phyloP scores from a whole-genome alignment of 1,140 invertebrate species.

The Choristoneura fumiferana region DNA sequence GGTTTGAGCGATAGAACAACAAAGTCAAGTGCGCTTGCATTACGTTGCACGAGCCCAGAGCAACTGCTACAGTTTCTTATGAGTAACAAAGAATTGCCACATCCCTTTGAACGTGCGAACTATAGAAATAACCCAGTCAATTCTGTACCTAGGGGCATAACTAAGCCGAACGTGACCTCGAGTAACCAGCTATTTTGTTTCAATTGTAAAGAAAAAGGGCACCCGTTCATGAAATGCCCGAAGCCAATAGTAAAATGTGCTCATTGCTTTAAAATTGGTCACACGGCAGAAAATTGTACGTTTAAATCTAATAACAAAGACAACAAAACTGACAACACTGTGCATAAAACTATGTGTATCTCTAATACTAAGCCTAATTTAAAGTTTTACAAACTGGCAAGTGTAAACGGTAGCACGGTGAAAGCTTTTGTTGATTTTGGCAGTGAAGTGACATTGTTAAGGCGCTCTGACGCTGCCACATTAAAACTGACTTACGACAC shows the following conservation, averaged over 20 bases:
- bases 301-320: background rate
- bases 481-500: slow-evolving; percentile 23
- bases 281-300: background rate
- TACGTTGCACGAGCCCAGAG: background rate
- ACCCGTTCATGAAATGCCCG: background rate
- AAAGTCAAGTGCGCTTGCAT: background rate
- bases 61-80: background rate
- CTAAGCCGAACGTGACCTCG: background rate
- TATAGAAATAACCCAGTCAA: too few species aligned
- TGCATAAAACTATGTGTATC: background rate
- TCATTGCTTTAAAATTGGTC: background rate
- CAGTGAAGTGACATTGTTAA: slow-evolving; percentile 26
- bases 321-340: background rate
- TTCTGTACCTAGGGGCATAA: background rate
- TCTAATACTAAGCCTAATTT: too few species aligned
- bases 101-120: too few species aligned
- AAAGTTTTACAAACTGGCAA: background rate
- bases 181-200: background rate
- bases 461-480: background rate
- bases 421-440: slow-evolving; percentile 26
- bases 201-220: background rate
- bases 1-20: slow-evolving; percentile 1
- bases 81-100: slow-evolving; percentile 4
- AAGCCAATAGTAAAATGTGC: background rate
- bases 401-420: background rate